Evolutionary conservation across 2,797 vertebrate species (phyloP).

Genomic region (Falco cherrug): DNA sequence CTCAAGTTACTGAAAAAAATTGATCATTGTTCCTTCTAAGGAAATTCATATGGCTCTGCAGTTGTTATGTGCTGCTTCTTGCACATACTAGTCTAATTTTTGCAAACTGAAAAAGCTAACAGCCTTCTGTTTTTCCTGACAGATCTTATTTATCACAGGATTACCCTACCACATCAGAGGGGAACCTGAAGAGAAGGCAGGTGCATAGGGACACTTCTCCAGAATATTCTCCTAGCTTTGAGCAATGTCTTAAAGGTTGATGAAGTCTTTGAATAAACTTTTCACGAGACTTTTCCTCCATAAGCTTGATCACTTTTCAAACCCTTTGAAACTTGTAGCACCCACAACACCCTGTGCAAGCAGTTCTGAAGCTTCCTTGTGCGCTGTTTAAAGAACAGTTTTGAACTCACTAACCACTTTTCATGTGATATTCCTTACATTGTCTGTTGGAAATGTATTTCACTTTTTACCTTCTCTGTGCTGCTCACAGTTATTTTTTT

Average conservation of each 20-base stretch:
- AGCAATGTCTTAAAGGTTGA: background rate
- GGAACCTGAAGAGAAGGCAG: background rate
- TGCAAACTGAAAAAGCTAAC: background rate
- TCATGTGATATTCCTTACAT: background rate
- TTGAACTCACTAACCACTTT: background rate
- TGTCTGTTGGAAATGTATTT: background rate
- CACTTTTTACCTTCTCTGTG: background rate
- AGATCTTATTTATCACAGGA: background rate
- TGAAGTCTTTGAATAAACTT: background rate
- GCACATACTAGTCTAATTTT: background rate
- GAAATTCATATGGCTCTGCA: background rate
- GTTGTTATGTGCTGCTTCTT: background rate
- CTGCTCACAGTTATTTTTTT: background rate
- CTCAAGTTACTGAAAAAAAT: background rate
- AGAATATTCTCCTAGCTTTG: background rate
- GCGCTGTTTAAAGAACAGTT: background rate
- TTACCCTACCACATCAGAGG: background rate
- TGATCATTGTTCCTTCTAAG: background rate
- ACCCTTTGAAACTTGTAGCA: background rate
- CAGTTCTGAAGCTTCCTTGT: background rate
- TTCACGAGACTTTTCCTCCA: background rate
- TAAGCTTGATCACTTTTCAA: background rate
- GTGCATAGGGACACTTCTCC: background rate
- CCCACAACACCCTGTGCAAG: background rate
- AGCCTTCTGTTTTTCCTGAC: background rate